Evolutionary conservation across 1,140 invertebrate genomes (phyloP), one percentile per base, ranked within the genome.

Genomic region (Gryon sp.): DNA sequence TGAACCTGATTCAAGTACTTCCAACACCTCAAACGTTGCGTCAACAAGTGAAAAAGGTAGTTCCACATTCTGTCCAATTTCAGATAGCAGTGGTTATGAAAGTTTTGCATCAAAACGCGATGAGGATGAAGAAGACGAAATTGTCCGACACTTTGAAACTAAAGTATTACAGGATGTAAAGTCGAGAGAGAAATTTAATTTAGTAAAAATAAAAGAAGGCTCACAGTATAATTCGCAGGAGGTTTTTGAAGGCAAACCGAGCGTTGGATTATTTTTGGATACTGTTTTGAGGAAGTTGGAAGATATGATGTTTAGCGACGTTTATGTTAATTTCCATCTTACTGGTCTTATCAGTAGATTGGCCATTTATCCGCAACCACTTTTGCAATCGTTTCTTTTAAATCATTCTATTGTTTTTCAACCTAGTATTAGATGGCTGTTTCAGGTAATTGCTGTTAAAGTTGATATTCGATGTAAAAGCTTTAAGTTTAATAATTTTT

Each of bases 271-370:
- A 59, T 96, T 99, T 87, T 86, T 99, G 48, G 93, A 93, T 76
- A 92, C 93, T 41, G 83, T 98, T 30, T 91, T 99, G 72, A 91
- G 92, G 55, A 96, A 96, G 87, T 87, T 98, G 11, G 95, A 96
- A 81, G 92, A 92, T 53, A 93, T 98, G 90, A 92, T 95, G 26
- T 92, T 93, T 60, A 97, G 97, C 83, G 94, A 95, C 38, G 89
- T 99, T 53, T 93, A 94, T 72, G 92, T 95, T 1, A 98, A 98
- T 90, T 91, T 98, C 45, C 93, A 97, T 82, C 89, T 98, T 32
- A 98, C 96, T 3, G 95, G 95, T 0, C 89, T 98, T 5, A 91
- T 99, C 11, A 94, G 95, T 28, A 92, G 95, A 55, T 89, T 99
- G 26, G 94, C 96, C 2, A 92, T 94, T 32, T 97, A 97, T 87